These are phyloP conservation scores for Pteronotus mesoamericanus DNA, from an alignment of 2,797 vertebrate genomes.

Conservation along the genomic window DNA sequence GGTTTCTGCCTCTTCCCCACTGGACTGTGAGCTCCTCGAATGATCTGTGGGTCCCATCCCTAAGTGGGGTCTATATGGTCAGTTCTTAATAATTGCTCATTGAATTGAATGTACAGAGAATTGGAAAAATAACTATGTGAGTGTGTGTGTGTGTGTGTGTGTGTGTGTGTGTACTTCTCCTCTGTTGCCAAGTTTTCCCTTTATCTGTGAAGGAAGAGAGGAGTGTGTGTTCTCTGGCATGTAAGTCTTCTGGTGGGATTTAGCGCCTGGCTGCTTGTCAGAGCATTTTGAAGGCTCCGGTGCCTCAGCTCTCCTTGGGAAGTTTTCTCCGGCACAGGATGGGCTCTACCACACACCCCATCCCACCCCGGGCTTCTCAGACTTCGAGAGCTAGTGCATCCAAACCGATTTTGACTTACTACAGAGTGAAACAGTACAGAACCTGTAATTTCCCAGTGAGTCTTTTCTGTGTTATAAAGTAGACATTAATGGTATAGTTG, in stretches of 20 bases:
- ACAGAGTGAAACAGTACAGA: too few relatives aligned
- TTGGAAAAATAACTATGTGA: not conserved
- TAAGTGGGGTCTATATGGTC: not conserved
- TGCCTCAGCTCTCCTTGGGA: not conserved
- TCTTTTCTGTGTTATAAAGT: not conserved
- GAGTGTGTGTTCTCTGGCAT: not conserved
- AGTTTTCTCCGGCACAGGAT: not conserved
- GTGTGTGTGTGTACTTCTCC: too few relatives aligned
- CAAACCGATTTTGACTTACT: not conserved
- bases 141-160: too few relatives aligned
- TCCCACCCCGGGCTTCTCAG: not conserved
- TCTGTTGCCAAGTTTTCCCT: not conserved
- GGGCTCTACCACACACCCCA: not conserved
- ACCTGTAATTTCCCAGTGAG: not conserved
- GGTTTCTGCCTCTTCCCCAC: not conserved
- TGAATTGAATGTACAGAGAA: rapidly evolving
- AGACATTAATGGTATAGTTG: too few relatives aligned
- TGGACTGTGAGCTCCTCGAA: not conserved
- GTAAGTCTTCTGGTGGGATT: rapidly evolving
- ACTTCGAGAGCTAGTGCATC: not conserved
- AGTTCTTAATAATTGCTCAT: not conserved
- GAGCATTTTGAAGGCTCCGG: not conserved
- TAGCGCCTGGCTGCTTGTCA: too few relatives aligned
- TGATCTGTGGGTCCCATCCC: not conserved
- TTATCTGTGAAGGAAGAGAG: not conserved